Conservation (phyloP, 2,113 vertebrate genomes). For the Tragelaphus imberbis region DNA sequence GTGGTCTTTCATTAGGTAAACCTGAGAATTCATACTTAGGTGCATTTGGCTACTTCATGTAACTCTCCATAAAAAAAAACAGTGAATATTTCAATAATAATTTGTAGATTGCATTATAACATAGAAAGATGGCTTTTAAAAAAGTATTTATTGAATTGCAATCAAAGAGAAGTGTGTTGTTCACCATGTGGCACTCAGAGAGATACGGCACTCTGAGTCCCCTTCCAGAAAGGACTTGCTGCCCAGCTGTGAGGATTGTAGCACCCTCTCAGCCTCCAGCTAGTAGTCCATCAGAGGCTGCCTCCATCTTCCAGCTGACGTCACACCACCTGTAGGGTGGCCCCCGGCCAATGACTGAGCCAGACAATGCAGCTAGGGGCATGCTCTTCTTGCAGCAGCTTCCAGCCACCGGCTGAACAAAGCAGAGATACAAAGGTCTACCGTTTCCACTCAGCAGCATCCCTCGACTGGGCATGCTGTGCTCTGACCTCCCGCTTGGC, state of each 20-base stretch:
- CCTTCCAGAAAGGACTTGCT: neutral
- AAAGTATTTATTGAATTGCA: neutral
- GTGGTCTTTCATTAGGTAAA: neutral
- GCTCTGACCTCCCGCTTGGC: rapidly evolving
- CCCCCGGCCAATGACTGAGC: neutral
- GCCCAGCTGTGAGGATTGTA: neutral
- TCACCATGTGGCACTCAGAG: neutral
- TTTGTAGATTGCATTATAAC: neutral
- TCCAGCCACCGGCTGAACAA: neutral
- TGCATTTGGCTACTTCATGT: neutral
- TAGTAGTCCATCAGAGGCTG: neutral
- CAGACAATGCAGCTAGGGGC: neutral
- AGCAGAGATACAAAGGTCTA: too few relatives aligned
- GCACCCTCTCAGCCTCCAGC: neutral
- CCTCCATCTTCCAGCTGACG: neutral
- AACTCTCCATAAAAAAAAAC: neutral
- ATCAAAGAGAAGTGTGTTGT: neutral
- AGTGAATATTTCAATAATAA: neutral
- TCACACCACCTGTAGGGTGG: neutral
- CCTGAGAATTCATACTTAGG: neutral
- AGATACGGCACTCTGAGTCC: neutral
- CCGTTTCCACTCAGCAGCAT: neutral
- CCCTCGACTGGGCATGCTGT: neutral
- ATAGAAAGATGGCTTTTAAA: neutral
- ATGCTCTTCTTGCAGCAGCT: neutral